phyloP scores from a whole-genome alignment of 2,888 invertebrate genomes.

The Lepidochrysops patricia region DNA sequence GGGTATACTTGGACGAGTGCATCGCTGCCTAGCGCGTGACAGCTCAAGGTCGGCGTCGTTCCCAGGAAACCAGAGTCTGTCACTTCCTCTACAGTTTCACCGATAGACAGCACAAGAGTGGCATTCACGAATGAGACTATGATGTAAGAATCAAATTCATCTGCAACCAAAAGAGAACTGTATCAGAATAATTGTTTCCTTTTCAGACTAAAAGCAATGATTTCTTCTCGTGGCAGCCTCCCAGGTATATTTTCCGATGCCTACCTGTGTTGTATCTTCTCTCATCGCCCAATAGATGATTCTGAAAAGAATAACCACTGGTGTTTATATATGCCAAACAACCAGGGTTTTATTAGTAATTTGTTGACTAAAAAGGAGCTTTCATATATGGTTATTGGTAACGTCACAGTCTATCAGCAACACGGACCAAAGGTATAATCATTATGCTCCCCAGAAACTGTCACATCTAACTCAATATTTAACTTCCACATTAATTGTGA shows the following conservation, averaged over 20 bases:
- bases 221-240: slow-evolving; percentile 43
- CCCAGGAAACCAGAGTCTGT: slow-evolving; percentile 99
- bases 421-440: slow-evolving; percentile 73
- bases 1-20: slow-evolving; percentile 99
- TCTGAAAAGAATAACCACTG: slow-evolving; percentile 93
- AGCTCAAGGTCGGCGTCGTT: slow-evolving; percentile 98
- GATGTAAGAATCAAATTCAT: slow-evolving; percentile 99
- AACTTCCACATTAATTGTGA: too few relatives aligned
- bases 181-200: slow-evolving; percentile 13
- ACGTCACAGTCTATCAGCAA: slow-evolving; percentile 69
- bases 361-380: slow-evolving; percentile 68
- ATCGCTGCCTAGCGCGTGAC: slow-evolving; percentile 97
- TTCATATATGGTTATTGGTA: slow-evolving; percentile 66
- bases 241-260: slow-evolving; percentile 47
- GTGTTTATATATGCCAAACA: slow-evolving; percentile 87
- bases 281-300: slow-evolving; percentile 67
- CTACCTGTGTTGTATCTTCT: slow-evolving; percentile 62
- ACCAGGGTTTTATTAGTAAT: slow-evolving; percentile 75
- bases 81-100: slow-evolving; percentile 99
- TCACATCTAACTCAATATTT: too few relatives aligned
- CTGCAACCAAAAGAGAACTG: slow-evolving; percentile 78
- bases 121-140: slow-evolving; percentile 99
- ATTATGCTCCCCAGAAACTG: slow-evolving; percentile 49
- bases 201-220: slow-evolving; percentile 22
- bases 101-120: slow-evolving; percentile 98